Base-by-base conservation (phyloP, 1,140 invertebrate genomes). In the Chelonus insularis region DNA sequence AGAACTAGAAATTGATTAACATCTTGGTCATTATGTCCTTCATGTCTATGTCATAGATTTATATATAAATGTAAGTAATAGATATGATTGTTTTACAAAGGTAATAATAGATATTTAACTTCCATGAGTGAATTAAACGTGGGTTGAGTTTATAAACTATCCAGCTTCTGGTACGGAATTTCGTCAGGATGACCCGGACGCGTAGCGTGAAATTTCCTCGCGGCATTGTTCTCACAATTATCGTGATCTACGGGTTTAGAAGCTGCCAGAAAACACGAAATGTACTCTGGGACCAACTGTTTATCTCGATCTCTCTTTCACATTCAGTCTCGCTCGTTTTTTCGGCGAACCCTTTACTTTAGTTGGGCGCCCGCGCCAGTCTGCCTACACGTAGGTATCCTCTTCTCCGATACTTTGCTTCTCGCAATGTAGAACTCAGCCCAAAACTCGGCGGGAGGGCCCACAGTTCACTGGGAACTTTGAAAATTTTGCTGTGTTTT, bases 151-250 rank as follows among this genome's bases (percentile, higher is more conserved):
- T n/a, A n/a, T n/a, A n/a, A n/a, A n/a, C n/a, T n/a, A n/a, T n/a
- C n/a, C n/a, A 9, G 18, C 43, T 25, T 36, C 47, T 59, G 48
- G 34, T 39, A 47, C 9, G 32, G 32, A 51, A 59, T 39, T 18
- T 37, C 12, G 32, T 25, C 0, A 20, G 20, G 55, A 57, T 34
- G 57, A 63, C 50, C 56, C 57, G 57, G 21, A 54, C 25, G 71
- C 65, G 62, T 67, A 76, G 72, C 74, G 75, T 75, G 72, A 79
- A 81, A 75, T 76, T 75, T 74, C 68, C 69, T 68, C 68, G 68
- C 71, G 70, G 73, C 73, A 81, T 80, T 81, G 78, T 81, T 81
- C 79, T 81, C 78, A 81, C 79, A 81, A 81, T 81, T 81, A 81
- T 80, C 78, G 72, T 78, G 79, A 79, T 80, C 78, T 80, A 80